Evolutionary conservation across 2,113 vertebrate genomes (phyloP), one percentile per base, ranked within the genome.

Genomic region (Columba livia): DNA sequence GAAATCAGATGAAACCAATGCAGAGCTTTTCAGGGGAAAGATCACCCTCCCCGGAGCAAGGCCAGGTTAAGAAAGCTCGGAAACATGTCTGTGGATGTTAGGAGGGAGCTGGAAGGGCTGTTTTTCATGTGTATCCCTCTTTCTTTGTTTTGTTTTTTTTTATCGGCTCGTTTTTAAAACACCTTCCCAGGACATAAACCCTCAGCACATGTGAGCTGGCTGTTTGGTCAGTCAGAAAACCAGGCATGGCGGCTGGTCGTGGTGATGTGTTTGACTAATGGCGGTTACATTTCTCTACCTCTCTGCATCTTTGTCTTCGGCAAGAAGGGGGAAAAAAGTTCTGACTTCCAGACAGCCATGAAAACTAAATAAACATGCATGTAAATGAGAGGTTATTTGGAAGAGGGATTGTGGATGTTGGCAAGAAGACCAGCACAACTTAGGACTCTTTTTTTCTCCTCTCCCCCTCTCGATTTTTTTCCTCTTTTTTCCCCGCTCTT

Each of bases 321-420:
- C 93, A 78, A 90, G 77, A 86, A 93, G 57, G 29, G 61, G 69
- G 21, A 5, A 65, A 75, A 90, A 84, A 74, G 88, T 71, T 86
- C 89, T 83, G 95, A 91, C 85, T 97, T 97, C 96, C 97, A 98
- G 97, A 98, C 97, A 95, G 91, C 97, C 97, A 92, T 79, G 96
- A 94, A 98, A 97, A 96, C 96, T 96, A 98, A 98, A 98, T 97
- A 97, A 98, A 97, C 89, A 95, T 66, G 89, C 93, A 98, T 97
- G 96, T 91, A 97, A 97, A 97, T 98, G 96, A 98, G 92, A 96
- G 97, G 90, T 95, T 95, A 91, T 97, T 97, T 98, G 97, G 97
- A 98, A 72, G 84, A 82, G 79, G 67, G 38, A 94, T 90, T 97
- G 97, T 97, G 93, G 97, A 97, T 85, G n/a, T 96, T 97, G 97